A percentile compares a stretch with the other conserved stretches of the same genome.
phyloP scores from a whole-genome alignment of 2,888 invertebrate species.

The Luperina nickerlii region DNA sequence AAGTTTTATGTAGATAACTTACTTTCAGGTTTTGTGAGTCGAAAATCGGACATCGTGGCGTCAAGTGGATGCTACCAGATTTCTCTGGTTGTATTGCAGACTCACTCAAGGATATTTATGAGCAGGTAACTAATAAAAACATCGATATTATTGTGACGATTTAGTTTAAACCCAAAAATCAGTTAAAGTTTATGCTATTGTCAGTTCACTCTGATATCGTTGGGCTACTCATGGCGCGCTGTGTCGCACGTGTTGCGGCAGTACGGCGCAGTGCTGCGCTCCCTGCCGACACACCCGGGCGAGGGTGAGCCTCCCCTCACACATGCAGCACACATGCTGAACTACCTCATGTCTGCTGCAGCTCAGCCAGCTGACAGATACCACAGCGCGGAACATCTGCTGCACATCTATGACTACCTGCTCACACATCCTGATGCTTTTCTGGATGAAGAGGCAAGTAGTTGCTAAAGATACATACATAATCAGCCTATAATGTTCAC shows the following conservation, averaged over 20 bases:
- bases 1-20: not conserved
- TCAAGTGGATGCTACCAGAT: conserved; percentile 94
- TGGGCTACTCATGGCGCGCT: conserved; percentile 92
- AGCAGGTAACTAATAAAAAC: conserved; percentile 86
- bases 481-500: too few relatives aligned
- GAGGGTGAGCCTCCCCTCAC: conserved; percentile 91
- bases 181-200: not conserved
- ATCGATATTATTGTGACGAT: too few relatives aligned
- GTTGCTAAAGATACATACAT: not conserved
- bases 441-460: conserved; percentile 93
- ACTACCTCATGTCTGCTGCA: conserved; percentile 85
- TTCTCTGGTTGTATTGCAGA: conserved; percentile 94
- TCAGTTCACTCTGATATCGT: conserved; percentile 85
- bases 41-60: conserved; percentile 89
- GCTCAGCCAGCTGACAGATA: conserved; percentile 79
- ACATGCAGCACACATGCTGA: conserved; percentile 90
- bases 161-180: not conserved
- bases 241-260: conserved; percentile 89
- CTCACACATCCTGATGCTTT: conserved; percentile 91
- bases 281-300: conserved; percentile 90
- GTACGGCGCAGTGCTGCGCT: conserved; percentile 89
- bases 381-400: conserved; percentile 92
- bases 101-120: conserved; percentile 91
- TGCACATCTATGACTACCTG: conserved; percentile 88
- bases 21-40: conserved; percentile 86